A percentile compares a stretch with the other conserved stretches of the same genome.
phyloP scores from a whole-genome alignment of 1,140 invertebrate species.

The Zelostemma sp. region DNA sequence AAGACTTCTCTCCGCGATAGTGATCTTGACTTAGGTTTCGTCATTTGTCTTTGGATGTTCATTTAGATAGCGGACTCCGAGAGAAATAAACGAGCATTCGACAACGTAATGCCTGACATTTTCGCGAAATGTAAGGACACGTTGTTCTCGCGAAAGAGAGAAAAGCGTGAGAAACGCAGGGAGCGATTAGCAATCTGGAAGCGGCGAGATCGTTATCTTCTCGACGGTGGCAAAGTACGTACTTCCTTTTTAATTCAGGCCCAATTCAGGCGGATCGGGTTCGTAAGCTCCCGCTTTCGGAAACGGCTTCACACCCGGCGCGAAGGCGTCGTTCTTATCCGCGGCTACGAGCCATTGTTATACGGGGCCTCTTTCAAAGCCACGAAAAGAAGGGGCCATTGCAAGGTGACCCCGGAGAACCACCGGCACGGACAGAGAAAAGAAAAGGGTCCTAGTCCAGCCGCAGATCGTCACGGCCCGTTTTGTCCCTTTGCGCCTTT shows the following conservation, averaged over 20 bases:
- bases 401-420: conserved; percentile 52
- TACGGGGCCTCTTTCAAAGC: conserved; percentile 50
- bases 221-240: not conserved
- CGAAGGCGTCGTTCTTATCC: conserved; percentile 42
- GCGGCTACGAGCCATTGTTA: conserved; percentile 53
- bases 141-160: not conserved
- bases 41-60: not conserved
- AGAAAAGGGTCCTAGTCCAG: conserved; percentile 30
- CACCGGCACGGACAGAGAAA: conserved; percentile 32
- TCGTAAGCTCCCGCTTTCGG: conserved; percentile 23
- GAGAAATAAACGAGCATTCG: not conserved
- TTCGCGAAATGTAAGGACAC: not conserved
- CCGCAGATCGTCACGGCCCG: conserved; percentile 29
- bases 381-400: conserved; percentile 47
- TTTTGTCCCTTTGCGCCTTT: conserved; percentile 30
- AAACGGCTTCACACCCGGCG: conserved; percentile 54
- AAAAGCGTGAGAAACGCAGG: conserved; percentile 1
- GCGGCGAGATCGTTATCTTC: not conserved
- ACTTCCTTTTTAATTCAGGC: conserved; percentile 7
- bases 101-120: not conserved
- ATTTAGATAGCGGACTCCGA: not conserved
- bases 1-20: too few species aligned
- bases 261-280: conserved; percentile 28
- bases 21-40: not conserved
- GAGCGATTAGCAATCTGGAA: conserved; percentile 5